Conservation (phyloP, 1,140 invertebrate species). For the Drosophila lowei region DNA sequence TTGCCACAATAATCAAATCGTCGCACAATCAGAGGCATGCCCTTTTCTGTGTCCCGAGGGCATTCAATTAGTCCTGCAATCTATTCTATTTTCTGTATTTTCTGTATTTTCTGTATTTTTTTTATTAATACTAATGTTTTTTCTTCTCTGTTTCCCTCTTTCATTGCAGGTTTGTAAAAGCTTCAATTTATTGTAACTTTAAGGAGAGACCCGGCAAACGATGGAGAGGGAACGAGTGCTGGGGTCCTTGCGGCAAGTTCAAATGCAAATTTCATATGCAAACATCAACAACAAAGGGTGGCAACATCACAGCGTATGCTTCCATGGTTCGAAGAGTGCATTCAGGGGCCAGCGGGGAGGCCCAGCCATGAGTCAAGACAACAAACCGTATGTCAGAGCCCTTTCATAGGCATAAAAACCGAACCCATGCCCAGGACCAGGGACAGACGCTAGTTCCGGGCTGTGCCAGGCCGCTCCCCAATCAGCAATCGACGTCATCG, state of each 20-base stretch:
- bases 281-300: slow-evolving; percentile 30
- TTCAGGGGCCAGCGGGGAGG: slow-evolving; percentile 22
- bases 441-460: slow-evolving; percentile 9
- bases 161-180: slow-evolving; percentile 42
- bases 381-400: slow-evolving; percentile 45
- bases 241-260: slow-evolving; percentile 31
- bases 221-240: neutral
- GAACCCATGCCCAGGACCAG: slow-evolving; percentile 3
- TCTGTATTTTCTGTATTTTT: slow-evolving; percentile 1
- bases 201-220: slow-evolving; percentile 1
- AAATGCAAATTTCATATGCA: slow-evolving; percentile 50
- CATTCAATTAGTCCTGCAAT: slow-evolving; percentile 56
- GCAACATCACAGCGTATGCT: slow-evolving; percentile 7
- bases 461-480: slow-evolving; percentile 30
- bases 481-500: slow-evolving; percentile 62
- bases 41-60: slow-evolving; percentile 27
- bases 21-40: slow-evolving; percentile 6
- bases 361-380: slow-evolving; percentile 44
- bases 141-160: slow-evolving; percentile 1
- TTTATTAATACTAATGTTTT: slow-evolving; percentile 31
- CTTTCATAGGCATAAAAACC: slow-evolving; percentile 38
- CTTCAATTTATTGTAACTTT: slow-evolving; percentile 11
- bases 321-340: slow-evolving; percentile 32
- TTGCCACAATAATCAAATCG: slow-evolving; percentile 46
- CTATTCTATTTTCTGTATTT: slow-evolving; percentile 15